Conservation (phyloP, 92 coral and sea anemone species). For the Porites rus region DNA sequence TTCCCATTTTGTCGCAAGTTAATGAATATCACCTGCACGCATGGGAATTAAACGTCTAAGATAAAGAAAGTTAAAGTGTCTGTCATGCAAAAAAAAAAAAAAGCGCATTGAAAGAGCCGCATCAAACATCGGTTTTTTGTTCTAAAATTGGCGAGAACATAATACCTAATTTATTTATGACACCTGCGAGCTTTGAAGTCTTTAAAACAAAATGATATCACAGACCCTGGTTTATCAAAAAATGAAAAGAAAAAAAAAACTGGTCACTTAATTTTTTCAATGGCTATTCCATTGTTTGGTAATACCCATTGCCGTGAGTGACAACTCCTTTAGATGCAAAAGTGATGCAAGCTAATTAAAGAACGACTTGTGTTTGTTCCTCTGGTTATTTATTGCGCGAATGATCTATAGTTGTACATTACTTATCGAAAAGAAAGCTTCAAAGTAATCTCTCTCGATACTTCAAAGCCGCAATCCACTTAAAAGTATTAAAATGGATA, state of each 20-base stretch:
- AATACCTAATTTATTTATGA: no score
- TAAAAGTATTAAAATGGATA: neutral
- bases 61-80: neutral
- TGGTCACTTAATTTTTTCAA: neutral
- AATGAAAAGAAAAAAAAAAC: no score
- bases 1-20: neutral
- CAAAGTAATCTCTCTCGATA: neutral
- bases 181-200: no score
- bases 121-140: no score
- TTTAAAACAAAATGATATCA: no score
- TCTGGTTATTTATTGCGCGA: neutral
- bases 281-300: neutral
- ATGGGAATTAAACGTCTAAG: neutral
- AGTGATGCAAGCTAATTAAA: slow-evolving; percentile 9
- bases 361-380: slow-evolving; percentile 1
- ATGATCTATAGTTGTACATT: neutral
- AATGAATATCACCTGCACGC: neutral
- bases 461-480: neutral
- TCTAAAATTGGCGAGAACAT: no score
- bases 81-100: neutral
- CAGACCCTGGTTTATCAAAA: neutral
- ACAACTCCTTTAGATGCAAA: slow-evolving; percentile 10
- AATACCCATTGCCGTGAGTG: neutral
- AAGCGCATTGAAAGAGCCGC: no score
- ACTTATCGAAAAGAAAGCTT: neutral